A percentile compares a stretch with the other conserved stretches of the same genome.
These are phyloP conservation scores for Lottia scabra DNA, from an alignment of 2,888 invertebrate species.

Conservation along the genomic window DNA sequence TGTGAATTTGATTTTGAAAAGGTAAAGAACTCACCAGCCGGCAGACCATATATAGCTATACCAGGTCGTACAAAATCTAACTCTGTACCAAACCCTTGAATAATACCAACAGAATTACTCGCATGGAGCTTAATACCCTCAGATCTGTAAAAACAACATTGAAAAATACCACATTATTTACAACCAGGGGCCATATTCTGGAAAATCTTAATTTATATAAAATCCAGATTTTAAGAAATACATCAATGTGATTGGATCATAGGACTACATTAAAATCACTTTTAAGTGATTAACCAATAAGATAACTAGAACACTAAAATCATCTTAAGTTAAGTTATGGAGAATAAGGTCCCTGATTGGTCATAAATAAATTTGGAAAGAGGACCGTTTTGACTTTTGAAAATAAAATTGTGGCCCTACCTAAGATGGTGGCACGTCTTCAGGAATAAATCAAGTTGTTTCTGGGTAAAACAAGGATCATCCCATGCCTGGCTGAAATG, in stretches of 20 bases:
- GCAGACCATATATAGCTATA: conserved; percentile 48
- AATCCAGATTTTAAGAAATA: too few relatives aligned
- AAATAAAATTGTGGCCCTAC: conserved; percentile 18
- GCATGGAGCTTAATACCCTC: conserved; percentile 44
- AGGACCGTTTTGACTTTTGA: too few relatives aligned
- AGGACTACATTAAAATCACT: too few relatives aligned
- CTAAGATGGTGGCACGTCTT: conserved; percentile 12
- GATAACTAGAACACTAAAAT: too few relatives aligned
- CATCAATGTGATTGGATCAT: too few relatives aligned
- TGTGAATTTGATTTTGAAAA: neutral
- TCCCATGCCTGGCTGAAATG: conserved; percentile 51
- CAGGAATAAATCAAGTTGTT: conserved; percentile 38
- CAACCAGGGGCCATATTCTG: too few relatives aligned
- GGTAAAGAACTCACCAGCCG: conserved; percentile 37
- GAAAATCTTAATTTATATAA: too few relatives aligned
- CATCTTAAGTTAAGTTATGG: too few relatives aligned
- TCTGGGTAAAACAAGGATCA: conserved; percentile 37
- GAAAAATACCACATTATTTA: too few relatives aligned
- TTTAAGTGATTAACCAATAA: too few relatives aligned
- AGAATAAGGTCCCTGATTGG: too few relatives aligned
- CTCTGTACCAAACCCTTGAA: conserved; percentile 44
- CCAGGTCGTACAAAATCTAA: conserved; percentile 55
- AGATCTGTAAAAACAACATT: conserved; percentile 22
- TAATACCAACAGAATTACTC: conserved; percentile 51
- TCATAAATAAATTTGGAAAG: too few relatives aligned